Evolutionary conservation across 2,888 invertebrate genomes (phyloP), one percentile per base, ranked within the genome.

Genomic region (Lithophane leautieri): DNA sequence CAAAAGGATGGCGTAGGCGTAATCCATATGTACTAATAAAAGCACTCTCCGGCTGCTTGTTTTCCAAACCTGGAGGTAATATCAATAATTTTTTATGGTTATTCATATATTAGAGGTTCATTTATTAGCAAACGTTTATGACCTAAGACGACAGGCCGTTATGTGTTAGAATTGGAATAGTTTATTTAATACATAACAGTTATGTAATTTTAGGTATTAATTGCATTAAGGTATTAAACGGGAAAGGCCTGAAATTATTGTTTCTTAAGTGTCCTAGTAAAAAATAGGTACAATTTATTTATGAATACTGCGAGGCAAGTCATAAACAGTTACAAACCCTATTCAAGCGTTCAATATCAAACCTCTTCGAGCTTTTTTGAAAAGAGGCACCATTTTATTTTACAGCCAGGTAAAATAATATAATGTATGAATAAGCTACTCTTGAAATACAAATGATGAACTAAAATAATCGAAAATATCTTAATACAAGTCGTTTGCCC

Each of bases 21-120:
- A 66, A 66, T 73, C 81, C 28, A 47, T 61, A 47, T 47, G 28
- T 73, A 66, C 28, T 61, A 54, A 42, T 78, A 67, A 74, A 56
- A 66, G 8, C 42, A 50, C 61, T 81, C 22, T 61, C 9, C 42
- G 28, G 54, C n/a, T 25, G 54, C 54, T 61, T 71, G 22, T 66
- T 74, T 54, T 25, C 28, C 40, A 42, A 66, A 28, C 42, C 22
- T 50, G 28, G 12, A 25, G 47, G 42, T 81, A 66, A 50, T 66
- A 61, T 67, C 61, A 73, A 74, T 62, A 42, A 34, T 42, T 75
- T 61, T 61, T 66, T 7, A 42, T 4, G 28, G 52, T 50, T 58
- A 8, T 60, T 80, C 44, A 40, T 52, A 50, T 16, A 25, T 34
- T 16, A 34, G 19, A 44, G 19, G 25, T 16, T 12, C 60, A 52